These are phyloP conservation scores for Archilochus colubris DNA, from an alignment of 2,113 vertebrate genomes.

Conservation along the genomic window DNA sequence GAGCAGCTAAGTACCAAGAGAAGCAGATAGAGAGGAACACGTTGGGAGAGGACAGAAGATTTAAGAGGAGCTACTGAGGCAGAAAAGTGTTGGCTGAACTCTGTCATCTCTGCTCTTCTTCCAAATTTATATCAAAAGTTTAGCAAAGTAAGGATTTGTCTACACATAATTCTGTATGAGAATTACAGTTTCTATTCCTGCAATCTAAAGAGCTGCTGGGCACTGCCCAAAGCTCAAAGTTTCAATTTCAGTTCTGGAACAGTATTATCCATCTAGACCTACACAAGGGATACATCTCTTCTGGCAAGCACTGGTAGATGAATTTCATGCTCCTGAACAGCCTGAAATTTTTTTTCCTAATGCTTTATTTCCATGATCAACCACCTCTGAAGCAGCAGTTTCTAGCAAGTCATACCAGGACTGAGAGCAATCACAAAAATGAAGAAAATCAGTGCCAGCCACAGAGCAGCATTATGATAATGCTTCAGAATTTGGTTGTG, in stretches of 20 bases:
- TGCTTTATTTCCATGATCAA: neutral
- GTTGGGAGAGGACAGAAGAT: neutral
- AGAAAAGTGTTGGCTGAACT: neutral
- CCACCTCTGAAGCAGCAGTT: neutral
- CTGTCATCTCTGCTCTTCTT: neutral
- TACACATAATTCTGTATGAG: neutral
- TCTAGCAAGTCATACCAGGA: neutral
- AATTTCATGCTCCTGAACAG: neutral
- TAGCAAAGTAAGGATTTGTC: neutral
- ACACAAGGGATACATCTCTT: neutral
- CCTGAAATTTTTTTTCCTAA: accelerated
- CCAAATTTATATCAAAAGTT: neutral
- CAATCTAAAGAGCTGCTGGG: neutral
- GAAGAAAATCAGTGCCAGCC: neutral
- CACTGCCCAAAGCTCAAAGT: neutral
- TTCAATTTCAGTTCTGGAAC: neutral
- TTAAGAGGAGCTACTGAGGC: neutral
- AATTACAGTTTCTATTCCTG: neutral
- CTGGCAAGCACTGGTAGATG: accelerated
- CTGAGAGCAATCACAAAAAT: neutral
- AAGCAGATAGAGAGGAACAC: neutral
- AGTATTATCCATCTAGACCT: neutral
- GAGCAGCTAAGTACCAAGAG: neutral
- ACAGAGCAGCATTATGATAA: neutral
- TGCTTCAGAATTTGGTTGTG: neutral